Evolutionary conservation across 2,113 vertebrate genomes (phyloP).

Genomic region (Gambusia holbrooki): DNA sequence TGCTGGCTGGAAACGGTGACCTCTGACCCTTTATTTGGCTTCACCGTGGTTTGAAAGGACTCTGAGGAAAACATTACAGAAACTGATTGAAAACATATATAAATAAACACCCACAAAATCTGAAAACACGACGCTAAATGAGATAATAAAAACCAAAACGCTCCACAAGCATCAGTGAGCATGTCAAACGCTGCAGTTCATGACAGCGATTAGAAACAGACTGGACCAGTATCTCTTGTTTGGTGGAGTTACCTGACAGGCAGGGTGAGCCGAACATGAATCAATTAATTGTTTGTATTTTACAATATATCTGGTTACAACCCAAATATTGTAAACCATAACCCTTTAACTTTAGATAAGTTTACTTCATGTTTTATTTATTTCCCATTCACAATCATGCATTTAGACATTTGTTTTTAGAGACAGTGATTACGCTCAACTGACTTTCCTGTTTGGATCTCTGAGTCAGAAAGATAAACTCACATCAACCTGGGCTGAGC

Average conservation of each 20-base stretch:
- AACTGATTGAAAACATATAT: background rate
- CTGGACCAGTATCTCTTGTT: background rate
- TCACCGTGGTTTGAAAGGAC: conserved; percentile 64
- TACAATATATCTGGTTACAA: background rate
- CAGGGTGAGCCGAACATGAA: too few relatives aligned
- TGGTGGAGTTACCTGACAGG: background rate
- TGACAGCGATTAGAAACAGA: background rate
- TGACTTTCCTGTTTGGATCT: background rate
- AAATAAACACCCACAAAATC: too few relatives aligned
- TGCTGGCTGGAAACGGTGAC: conserved; percentile 61
- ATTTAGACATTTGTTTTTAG: background rate
- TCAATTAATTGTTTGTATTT: too few relatives aligned
- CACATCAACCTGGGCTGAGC: background rate
- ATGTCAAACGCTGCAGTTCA: background rate
- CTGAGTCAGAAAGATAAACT: background rate
- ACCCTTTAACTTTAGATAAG: background rate
- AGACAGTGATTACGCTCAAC: too few relatives aligned
- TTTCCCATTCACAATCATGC: background rate
- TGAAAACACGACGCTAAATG: background rate
- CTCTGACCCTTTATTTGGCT: conserved; percentile 30
- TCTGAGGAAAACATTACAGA: conserved; percentile 54
- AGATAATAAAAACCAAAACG: background rate
- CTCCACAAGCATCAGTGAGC: too few relatives aligned
- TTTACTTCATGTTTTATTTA: background rate
- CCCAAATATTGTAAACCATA: background rate